phyloP scores from a whole-genome alignment of 1,140 invertebrate genomes.

The Camponotus pennsylvanicus region DNA sequence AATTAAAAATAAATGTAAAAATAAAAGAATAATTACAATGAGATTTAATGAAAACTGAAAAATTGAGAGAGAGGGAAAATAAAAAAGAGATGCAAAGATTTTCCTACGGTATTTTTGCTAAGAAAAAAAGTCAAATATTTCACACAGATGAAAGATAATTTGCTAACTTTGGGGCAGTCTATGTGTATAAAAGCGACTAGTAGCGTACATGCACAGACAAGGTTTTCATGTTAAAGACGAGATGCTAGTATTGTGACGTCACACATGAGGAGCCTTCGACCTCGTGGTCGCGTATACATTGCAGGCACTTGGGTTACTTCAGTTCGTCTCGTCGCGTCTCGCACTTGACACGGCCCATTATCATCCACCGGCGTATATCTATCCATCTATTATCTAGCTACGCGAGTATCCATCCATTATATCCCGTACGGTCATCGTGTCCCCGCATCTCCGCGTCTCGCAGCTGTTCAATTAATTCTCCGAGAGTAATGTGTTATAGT shows the following conservation, averaged over 20 bases:
- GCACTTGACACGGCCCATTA: conserved; percentile 67
- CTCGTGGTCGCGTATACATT: conserved; percentile 40
- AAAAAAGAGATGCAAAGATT: neutral
- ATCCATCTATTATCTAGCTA: conserved; percentile 79
- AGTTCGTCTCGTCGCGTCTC: conserved; percentile 43
- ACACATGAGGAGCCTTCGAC: conserved; percentile 36
- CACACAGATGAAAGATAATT: neutral
- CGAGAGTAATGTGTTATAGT: conserved; percentile 72
- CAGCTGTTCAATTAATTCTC: conserved; percentile 80
- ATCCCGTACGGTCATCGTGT: conserved; percentile 75
- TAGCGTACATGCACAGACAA: neutral
- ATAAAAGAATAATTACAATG: neutral
- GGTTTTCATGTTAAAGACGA: neutral
- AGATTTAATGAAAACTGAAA: neutral
- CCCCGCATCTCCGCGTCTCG: conserved; percentile 66
- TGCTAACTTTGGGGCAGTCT: neutral
- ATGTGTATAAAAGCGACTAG: neutral
- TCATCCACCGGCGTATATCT: conserved; percentile 71
- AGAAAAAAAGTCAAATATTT: neutral
- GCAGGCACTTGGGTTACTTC: conserved; percentile 58
- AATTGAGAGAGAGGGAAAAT: neutral
- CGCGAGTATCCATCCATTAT: conserved; percentile 76
- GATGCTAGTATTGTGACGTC: conserved; percentile 29
- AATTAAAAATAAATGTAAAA: neutral
- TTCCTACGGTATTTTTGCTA: neutral